phyloP scores from a whole-genome alignment of 2,888 invertebrate species.

The Hymenopus coronatus region DNA sequence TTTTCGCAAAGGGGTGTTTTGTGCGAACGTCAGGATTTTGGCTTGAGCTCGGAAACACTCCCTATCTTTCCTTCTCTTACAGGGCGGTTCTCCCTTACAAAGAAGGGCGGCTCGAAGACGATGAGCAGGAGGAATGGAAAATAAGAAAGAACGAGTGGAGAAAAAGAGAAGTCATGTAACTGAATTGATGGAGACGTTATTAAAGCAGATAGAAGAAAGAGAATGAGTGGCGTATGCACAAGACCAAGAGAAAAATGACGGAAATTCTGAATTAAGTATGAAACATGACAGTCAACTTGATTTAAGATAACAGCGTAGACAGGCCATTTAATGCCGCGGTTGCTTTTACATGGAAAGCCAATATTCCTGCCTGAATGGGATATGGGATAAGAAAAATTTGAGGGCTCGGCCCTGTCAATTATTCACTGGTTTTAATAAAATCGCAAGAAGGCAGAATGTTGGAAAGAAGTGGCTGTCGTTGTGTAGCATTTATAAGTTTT shows the following conservation, averaged over 20 bases:
- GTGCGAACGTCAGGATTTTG: conserved; percentile 10
- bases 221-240: background rate
- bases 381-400: background rate
- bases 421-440: background rate
- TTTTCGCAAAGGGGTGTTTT: background rate
- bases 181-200: conserved; percentile 5
- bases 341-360: background rate
- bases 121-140: background rate
- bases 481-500: no score
- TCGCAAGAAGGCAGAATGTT: background rate
- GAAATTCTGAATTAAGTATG: background rate
- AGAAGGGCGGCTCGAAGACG: background rate
- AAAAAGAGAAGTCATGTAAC: background rate
- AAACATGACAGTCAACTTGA: background rate
- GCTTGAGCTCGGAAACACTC: background rate
- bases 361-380: background rate
- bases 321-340: background rate
- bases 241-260: background rate
- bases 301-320: background rate
- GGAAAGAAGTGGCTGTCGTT: background rate
- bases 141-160: background rate
- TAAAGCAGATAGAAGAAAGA: background rate
- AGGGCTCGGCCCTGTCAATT: background rate
- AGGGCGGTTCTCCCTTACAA: background rate
- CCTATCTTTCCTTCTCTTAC: background rate